Evolutionary conservation across 2,888 invertebrate species (phyloP).

Genomic region (Drosophila sordidula): DNA sequence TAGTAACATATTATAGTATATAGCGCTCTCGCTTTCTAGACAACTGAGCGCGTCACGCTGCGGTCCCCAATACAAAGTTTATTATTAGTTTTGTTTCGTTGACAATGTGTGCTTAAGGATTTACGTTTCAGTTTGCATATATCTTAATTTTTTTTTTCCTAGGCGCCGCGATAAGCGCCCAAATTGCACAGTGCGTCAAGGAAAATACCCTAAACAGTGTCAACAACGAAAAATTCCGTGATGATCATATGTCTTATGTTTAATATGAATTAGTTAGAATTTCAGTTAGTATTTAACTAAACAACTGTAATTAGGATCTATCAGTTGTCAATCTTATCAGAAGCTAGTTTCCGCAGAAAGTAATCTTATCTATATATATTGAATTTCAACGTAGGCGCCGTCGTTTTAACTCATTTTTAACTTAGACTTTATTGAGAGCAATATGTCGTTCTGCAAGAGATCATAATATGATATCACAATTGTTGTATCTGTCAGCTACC

Average conservation of each 20-base stretch:
- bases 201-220: slow-evolving; percentile 9
- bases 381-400: too few species aligned
- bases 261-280: background rate
- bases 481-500: too few species aligned
- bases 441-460: too few species aligned
- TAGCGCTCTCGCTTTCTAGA: slow-evolving; percentile 42
- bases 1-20: slow-evolving; percentile 3
- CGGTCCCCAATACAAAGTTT: slow-evolving; percentile 38
- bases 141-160: background rate
- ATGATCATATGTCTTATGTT: background rate
- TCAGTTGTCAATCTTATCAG: slow-evolving; percentile 16
- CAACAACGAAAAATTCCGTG: slow-evolving; percentile 2
- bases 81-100: slow-evolving; percentile 30
- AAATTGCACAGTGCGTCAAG: slow-evolving; percentile 35
- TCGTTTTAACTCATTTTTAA: too few species aligned
- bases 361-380: background rate
- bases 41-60: slow-evolving; percentile 44
- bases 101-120: slow-evolving; percentile 21
- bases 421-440: too few species aligned
- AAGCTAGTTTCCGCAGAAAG: background rate
- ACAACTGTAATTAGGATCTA: background rate
- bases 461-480: too few species aligned
- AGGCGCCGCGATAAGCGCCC: slow-evolving; percentile 27
- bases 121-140: slow-evolving; percentile 30
- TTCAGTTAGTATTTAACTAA: background rate